These are phyloP conservation scores for Crenichthys baileyi DNA, from an alignment of 2,797 vertebrate genomes.

Conservation along the genomic window DNA sequence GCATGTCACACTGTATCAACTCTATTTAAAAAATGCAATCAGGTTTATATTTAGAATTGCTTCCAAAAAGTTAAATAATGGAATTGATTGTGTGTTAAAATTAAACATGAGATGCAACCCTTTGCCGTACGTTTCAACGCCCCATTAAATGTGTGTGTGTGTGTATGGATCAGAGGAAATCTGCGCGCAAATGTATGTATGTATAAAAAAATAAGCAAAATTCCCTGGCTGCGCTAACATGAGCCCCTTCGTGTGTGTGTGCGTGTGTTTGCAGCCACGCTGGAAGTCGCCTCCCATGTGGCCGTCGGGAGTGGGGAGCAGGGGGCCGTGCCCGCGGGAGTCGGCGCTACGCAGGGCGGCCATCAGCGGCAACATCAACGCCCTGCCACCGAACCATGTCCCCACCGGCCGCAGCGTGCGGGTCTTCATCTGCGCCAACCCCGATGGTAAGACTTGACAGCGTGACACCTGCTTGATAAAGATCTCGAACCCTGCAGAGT, in stretches of 20 bases:
- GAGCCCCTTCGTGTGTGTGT: slow-evolving; percentile 15
- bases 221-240: slow-evolving; percentile 35
- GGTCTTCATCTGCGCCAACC: slow-evolving; percentile 95
- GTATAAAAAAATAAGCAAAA: slow-evolving; percentile 5
- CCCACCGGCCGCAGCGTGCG: slow-evolving; percentile 92
- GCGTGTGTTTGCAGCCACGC: slow-evolving; percentile 71
- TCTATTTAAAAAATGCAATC: neutral
- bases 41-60: neutral
- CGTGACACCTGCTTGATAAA: neutral
- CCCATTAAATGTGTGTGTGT: neutral
- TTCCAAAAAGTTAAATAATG: neutral
- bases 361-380: slow-evolving; percentile 88
- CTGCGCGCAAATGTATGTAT: slow-evolving; percentile 41
- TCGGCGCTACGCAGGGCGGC: slow-evolving; percentile 91
- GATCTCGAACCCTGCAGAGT: neutral
- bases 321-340: slow-evolving; percentile 89
- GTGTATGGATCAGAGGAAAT: slow-evolving; percentile 29
- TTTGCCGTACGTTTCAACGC: slow-evolving; percentile 3
- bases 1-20: neutral
- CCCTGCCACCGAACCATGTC: slow-evolving; percentile 89
- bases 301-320: slow-evolving; percentile 88
- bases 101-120: neutral
- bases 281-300: slow-evolving; percentile 90
- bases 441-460: slow-evolving; percentile 87
- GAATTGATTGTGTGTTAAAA: neutral